phyloP scores from a whole-genome alignment of 2,113 vertebrate species.

The Bettongia penicillata region DNA sequence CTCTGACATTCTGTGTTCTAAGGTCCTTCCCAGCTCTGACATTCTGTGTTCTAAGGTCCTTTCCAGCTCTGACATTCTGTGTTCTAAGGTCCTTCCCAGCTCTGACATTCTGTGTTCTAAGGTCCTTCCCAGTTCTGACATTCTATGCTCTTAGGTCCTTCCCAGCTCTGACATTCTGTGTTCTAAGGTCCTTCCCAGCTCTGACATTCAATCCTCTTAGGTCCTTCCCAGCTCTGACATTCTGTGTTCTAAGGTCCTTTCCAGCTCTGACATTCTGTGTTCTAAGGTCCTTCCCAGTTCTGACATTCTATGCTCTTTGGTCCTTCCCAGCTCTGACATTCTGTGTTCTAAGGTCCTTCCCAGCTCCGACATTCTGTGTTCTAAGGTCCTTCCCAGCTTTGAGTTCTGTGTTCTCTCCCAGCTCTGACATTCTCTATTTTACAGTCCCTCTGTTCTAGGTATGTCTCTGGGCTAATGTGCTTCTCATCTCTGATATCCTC shows the following conservation, averaged over 20 bases:
- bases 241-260: too few species aligned
- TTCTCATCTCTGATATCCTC: background rate
- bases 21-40: background rate
- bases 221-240: background rate
- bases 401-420: background rate
- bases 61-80: background rate
- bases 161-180: background rate
- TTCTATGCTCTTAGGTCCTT: background rate
- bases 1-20: background rate
- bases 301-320: background rate
- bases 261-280: background rate
- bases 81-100: too few species aligned
- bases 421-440: background rate
- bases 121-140: background rate
- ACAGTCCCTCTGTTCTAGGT: too few species aligned
- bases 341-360: background rate
- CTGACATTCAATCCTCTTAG: too few species aligned
- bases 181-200: too few species aligned
- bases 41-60: background rate
- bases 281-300: background rate
- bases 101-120: background rate
- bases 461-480: background rate
- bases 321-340: background rate
- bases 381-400: background rate
- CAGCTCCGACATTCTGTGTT: background rate